Conservation (phyloP, 2,797 vertebrate species). For the Hypotaenidia philippensis region DNA sequence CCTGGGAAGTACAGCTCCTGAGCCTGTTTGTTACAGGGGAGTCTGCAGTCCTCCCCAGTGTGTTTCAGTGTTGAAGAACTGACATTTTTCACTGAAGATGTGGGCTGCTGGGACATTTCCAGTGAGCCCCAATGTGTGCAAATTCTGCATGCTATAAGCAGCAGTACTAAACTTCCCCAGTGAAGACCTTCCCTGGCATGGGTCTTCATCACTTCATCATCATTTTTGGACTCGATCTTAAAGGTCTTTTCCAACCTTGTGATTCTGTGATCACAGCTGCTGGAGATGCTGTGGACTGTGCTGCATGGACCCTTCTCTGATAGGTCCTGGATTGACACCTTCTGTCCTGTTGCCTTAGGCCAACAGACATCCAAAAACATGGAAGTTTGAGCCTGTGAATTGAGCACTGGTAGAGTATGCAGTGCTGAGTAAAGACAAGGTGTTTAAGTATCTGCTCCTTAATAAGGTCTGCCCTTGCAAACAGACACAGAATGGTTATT, state of each 20-base stretch:
- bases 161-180: background rate
- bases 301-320: background rate
- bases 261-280: background rate
- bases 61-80: background rate
- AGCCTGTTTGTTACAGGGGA: background rate
- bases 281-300: background rate
- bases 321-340: background rate
- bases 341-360: background rate
- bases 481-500: background rate
- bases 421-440: background rate
- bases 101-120: background rate
- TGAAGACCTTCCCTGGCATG: background rate
- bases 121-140: background rate
- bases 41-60: background rate
- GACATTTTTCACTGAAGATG: background rate
- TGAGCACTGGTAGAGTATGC: background rate
- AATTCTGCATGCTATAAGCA: accelerated
- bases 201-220: background rate
- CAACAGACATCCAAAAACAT: background rate
- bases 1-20: background rate
- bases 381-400: background rate
- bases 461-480: background rate
- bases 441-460: background rate
- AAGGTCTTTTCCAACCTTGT: too few species aligned
- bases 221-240: too few species aligned